Evolutionary conservation across 2,113 vertebrate genomes (phyloP).

Genomic region (Eptatretus burgeri): DNA sequence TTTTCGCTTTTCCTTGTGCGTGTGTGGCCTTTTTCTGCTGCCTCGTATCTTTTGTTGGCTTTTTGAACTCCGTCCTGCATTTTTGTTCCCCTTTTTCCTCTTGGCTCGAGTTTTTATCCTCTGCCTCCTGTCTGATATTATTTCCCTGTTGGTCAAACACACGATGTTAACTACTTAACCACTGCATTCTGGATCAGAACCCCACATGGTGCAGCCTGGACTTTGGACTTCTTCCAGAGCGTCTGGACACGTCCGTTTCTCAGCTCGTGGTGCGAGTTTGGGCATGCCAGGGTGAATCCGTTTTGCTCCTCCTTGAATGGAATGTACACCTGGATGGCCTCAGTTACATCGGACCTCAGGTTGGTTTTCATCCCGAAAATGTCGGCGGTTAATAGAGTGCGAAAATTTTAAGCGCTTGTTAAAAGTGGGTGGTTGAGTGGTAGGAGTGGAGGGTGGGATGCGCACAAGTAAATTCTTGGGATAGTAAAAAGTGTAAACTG

Average conservation of each 20-base stretch:
- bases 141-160: background rate
- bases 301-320: slow-evolving; percentile 75
- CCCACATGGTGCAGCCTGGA: slow-evolving; percentile 89
- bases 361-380: slow-evolving; percentile 13
- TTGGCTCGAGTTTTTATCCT: too few relatives aligned
- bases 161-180: too few relatives aligned
- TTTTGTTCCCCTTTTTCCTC: too few relatives aligned
- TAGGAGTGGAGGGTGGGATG: too few relatives aligned
- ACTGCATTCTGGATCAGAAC: slow-evolving; percentile 24
- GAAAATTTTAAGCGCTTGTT: background rate
- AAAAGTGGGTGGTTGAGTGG: too few relatives aligned
- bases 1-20: too few relatives aligned
- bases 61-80: too few relatives aligned
- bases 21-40: too few relatives aligned
- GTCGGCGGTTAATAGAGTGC: background rate
- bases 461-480: too few relatives aligned
- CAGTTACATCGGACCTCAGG: slow-evolving; percentile 78
- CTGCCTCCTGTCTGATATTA: too few relatives aligned
- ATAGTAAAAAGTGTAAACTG: too few relatives aligned
- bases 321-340: slow-evolving; percentile 73
- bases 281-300: slow-evolving; percentile 47
- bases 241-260: slow-evolving; percentile 65
- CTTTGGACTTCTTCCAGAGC: slow-evolving; percentile 70
- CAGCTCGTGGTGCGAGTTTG: slow-evolving; percentile 81
- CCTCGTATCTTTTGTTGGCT: too few relatives aligned